Evolutionary conservation across 2,888 invertebrate genomes (phyloP), one percentile per base, ranked within the genome.

Genomic region (Drosophila tripunctata): DNA sequence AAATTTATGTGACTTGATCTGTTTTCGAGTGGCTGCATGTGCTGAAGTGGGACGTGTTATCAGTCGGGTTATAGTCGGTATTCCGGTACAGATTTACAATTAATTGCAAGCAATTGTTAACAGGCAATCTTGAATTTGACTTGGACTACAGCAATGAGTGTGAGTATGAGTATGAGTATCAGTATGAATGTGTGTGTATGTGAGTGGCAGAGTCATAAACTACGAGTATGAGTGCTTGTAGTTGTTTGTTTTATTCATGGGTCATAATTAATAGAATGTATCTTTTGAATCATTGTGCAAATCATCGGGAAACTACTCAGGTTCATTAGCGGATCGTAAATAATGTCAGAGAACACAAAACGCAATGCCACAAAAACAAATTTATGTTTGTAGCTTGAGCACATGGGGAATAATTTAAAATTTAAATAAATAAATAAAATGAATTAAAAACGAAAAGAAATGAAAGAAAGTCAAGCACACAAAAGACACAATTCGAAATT

Each of bases 311-410:
- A 63, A 41, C 45, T 50, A 61, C 51, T 76, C 55, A 61, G 62
- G 56, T 78, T 78, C 75, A 75, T 78, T 68, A 78, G 60, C 72
- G 43, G 63, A 24, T 72, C 81, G 66, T 77, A 68, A 77, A 79
- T 79, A 79, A 64, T 74, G 63, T 44, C 71, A 67, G 63, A 45
- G 40, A 40, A 30, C 7, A 7, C 22, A 27, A 56, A 69, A 61
- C 50, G 72, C 50, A 56, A 44, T 54, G 56, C 60, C 19, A 21
- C 12, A n/a, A 65, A 64, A n/a, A n/a, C n/a, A n/a, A n/a, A 83
- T 73, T 82, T 71, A 65, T 79, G 50, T 71, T 63, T 79, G 50
- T 66, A 60, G 58, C 44, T 51, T 40, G 8, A 17, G 10, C 66
- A 44, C 41, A 50, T 40, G 54, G 40, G 68, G 60, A 82, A 78